Conservation (phyloP, 2,113 vertebrate genomes). For the Anarrhichthys ocellatus region DNA sequence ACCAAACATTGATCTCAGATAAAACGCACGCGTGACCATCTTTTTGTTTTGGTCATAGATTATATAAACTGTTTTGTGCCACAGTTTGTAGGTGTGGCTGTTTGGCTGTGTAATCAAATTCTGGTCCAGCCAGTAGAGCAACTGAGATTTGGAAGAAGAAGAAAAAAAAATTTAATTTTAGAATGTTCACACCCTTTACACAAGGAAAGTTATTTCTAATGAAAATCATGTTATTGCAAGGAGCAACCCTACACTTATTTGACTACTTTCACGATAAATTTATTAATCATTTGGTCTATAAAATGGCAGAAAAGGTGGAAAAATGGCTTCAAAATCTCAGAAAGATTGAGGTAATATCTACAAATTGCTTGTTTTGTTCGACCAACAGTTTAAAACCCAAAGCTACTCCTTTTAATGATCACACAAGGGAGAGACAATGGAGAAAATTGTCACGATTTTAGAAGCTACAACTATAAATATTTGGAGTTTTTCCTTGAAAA, state of each 20-base stretch:
- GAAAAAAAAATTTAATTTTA: not conserved
- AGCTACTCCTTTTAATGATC: not conserved
- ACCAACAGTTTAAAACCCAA: not conserved
- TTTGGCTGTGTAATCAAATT: not conserved
- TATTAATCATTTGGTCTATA: not conserved
- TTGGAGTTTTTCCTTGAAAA: not conserved
- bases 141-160: not conserved
- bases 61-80: not conserved
- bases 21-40: not conserved
- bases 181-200: not conserved
- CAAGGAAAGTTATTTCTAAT: not conserved
- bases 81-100: conserved; percentile 15
- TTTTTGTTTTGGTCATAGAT: not conserved
- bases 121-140: conserved; percentile 14
- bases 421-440: not conserved
- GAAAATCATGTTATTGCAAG: not conserved
- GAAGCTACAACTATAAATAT: not conserved
- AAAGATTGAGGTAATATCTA: not conserved
- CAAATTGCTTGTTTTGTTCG: not conserved
- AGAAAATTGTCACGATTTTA: not conserved
- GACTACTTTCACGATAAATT: not conserved
- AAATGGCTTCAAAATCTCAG: no score
- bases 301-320: not conserved
- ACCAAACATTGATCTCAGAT: not conserved
- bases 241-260: not conserved